Percentiles rank a stretch among this genome's conserved stretches.
These are phyloP conservation scores for Clarias laeviceps DNA, from an alignment of 2,797 vertebrate species.

Conservation along the genomic window DNA sequence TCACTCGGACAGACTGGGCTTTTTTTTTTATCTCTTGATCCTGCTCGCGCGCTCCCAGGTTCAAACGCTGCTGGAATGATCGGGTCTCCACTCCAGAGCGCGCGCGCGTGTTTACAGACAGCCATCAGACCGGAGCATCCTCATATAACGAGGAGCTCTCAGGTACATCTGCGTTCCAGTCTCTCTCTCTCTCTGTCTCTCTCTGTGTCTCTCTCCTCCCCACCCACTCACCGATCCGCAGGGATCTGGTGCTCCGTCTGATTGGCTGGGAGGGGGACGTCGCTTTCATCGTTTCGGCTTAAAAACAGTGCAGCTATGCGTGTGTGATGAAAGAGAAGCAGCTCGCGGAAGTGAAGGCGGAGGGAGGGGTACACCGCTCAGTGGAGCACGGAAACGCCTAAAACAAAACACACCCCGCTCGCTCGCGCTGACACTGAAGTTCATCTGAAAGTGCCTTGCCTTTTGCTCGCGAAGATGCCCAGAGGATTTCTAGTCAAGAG, in stretches of 20 bases:
- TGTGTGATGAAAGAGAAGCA: conserved; percentile 62
- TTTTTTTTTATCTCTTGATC: too few relatives aligned
- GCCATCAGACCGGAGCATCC: conserved; percentile 75
- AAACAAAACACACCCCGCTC: neutral
- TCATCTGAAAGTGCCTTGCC: conserved; percentile 66
- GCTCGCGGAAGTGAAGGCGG: conserved; percentile 48
- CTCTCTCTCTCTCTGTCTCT: conserved; percentile 61
- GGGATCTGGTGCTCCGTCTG: conserved; percentile 71
- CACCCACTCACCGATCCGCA: conserved; percentile 71
- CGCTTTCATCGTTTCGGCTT: conserved; percentile 83
- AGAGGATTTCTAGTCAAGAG: conserved; percentile 90
- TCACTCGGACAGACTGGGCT: neutral
- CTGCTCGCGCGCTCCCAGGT: neutral
- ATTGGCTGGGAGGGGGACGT: conserved; percentile 82
- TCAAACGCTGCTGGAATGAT: neutral
- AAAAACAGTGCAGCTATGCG: conserved; percentile 78
- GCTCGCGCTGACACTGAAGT: neutral
- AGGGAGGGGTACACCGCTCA: conserved; percentile 25
- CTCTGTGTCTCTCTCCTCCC: conserved; percentile 64
- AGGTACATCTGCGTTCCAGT: conserved; percentile 88
- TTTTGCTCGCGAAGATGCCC: conserved; percentile 77
- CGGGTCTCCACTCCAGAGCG: conserved; percentile 73
- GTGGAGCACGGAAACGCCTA: conserved; percentile 49
- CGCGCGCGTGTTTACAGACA: conserved; percentile 79
- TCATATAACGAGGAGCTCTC: conserved; percentile 71